Conservation (phyloP, 2,888 invertebrate species). For the Hedychridium roseum region DNA sequence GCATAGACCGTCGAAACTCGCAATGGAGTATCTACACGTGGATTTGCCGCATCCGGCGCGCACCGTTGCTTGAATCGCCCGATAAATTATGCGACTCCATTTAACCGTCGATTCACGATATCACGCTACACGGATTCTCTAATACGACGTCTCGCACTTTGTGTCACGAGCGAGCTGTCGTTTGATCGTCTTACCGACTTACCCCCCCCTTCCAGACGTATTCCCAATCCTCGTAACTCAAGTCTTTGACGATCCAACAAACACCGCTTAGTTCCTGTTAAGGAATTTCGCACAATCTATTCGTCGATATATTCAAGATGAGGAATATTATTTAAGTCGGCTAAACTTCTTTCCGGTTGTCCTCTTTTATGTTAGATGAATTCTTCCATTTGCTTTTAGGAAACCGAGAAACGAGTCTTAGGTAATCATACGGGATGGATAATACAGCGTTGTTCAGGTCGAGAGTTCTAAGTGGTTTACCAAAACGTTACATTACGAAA, state of each 20-base stretch:
- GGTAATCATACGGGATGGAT: too few relatives aligned
- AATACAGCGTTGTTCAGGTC: too few relatives aligned
- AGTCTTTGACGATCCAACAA: background rate
- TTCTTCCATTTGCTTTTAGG: too few relatives aligned
- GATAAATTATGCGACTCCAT: constrained; percentile 43
- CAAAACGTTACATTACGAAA: too few relatives aligned
- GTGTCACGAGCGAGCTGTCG: background rate
- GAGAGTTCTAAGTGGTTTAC: too few relatives aligned
- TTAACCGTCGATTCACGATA: constrained; percentile 25
- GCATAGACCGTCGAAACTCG: constrained; percentile 6
- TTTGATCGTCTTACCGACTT: background rate
- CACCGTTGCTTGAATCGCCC: constrained; percentile 30
- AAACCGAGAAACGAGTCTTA: too few relatives aligned
- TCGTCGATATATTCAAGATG: background rate
- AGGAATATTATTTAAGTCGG: background rate
- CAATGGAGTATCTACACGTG: too few relatives aligned
- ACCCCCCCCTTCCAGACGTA: background rate
- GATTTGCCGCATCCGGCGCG: constrained; percentile 25
- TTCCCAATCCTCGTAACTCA: background rate
- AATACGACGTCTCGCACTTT: too few relatives aligned
- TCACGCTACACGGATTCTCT: too few relatives aligned
- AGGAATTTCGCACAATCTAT: background rate
- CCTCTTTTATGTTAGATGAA: too few relatives aligned
- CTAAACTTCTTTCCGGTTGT: background rate
- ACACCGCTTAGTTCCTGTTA: background rate